Percentiles rank a stretch among this genome's conserved stretches.
These are phyloP conservation scores for Amphipyra tragopoginis DNA, from an alignment of 2,888 invertebrate species.

Conservation along the genomic window DNA sequence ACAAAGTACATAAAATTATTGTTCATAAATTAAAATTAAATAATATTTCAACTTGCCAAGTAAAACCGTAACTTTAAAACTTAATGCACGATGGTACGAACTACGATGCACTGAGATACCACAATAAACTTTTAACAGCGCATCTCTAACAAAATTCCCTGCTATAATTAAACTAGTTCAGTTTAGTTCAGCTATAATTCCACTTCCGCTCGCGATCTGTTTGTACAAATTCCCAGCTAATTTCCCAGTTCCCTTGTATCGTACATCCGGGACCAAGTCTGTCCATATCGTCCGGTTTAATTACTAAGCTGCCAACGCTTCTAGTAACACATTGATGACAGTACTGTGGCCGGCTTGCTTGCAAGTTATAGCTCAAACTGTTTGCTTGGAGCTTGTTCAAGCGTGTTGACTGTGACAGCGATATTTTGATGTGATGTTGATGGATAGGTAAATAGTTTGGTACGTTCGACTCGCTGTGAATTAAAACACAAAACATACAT, in stretches of 20 bases:
- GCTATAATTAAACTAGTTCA: slow-evolving; percentile 28
- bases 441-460: not conserved
- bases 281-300: slow-evolving; percentile 70
- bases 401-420: not conserved
- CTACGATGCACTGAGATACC: too few relatives aligned
- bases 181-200: slow-evolving; percentile 24
- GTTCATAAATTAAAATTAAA: too few relatives aligned
- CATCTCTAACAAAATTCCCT: not conserved
- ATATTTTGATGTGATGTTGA: slow-evolving; percentile 6
- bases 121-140: too few relatives aligned
- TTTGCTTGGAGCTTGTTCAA: slow-evolving; percentile 9
- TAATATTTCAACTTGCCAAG: too few relatives aligned
- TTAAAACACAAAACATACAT: too few relatives aligned
- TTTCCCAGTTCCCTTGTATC: slow-evolving; percentile 44
- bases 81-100: too few relatives aligned
- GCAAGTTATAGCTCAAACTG: slow-evolving; percentile 45
- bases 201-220: slow-evolving; percentile 26
- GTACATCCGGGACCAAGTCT: slow-evolving; percentile 57
- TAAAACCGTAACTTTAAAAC: too few relatives aligned
- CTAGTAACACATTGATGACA: slow-evolving; percentile 53
- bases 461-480: too few relatives aligned
- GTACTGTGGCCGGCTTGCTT: slow-evolving; percentile 30
- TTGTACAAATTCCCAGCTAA: slow-evolving; percentile 46
- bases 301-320: slow-evolving; percentile 61
- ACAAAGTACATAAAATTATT: too few relatives aligned